phyloP scores from a whole-genome alignment of 64 coral and sea anemone species.

The Astreopora myriophthalma region DNA sequence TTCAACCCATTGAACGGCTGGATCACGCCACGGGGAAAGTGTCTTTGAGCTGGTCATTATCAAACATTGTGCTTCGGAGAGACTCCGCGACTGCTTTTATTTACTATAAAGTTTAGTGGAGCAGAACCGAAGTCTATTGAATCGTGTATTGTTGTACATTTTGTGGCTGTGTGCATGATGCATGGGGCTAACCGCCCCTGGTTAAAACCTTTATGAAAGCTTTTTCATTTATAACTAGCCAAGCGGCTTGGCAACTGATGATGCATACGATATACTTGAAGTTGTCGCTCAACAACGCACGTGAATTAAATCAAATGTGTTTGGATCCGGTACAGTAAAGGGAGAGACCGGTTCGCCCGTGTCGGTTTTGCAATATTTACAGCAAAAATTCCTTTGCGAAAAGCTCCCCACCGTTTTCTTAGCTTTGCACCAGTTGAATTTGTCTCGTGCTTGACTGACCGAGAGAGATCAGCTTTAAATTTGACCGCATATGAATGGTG shows the following conservation, averaged over 20 bases:
- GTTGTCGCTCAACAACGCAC: not conserved
- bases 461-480: not conserved
- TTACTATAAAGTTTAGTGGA: conserved; percentile 35
- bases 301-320: not conserved
- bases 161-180: not conserved
- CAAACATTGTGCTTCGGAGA: too few relatives aligned
- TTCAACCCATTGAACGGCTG: not conserved
- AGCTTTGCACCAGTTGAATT: not conserved
- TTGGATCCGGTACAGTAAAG: not conserved
- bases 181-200: not conserved
- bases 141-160: conserved; percentile 19
- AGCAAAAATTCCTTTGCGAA: not conserved
- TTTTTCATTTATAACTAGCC: not conserved
- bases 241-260: not conserved
- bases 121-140: conserved; percentile 28
- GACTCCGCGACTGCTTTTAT: not conserved
- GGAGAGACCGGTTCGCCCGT: not conserved
- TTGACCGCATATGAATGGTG: too few relatives aligned
- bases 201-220: not conserved
- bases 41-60: not conserved
- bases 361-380: not conserved
- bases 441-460: not conserved
- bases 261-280: not conserved
- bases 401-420: not conserved
- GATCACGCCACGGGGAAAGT: not conserved